phyloP scores from a whole-genome alignment of 2,797 vertebrate species.

The Apogon talboti region DNA sequence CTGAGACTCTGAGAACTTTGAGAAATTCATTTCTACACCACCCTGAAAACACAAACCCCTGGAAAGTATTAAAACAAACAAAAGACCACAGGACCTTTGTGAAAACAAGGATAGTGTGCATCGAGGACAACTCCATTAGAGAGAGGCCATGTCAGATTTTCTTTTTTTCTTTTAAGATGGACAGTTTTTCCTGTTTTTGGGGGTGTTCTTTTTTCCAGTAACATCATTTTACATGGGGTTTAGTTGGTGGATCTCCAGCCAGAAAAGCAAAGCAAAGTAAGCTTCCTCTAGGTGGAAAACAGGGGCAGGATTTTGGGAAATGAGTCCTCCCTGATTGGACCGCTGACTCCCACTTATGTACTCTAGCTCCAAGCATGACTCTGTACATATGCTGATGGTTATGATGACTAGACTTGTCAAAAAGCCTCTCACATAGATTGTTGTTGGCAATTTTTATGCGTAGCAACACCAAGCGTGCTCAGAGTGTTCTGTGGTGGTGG shows the following conservation, averaged over 20 bases:
- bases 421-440: constrained; percentile 48
- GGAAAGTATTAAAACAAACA: constrained; percentile 74
- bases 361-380: constrained; percentile 15
- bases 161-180: constrained; percentile 12
- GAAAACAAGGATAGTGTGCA: constrained; percentile 67
- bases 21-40: constrained; percentile 61
- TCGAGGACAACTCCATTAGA: constrained; percentile 54
- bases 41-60: constrained; percentile 66
- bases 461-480: constrained; percentile 51
- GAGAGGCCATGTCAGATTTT: constrained; percentile 33
- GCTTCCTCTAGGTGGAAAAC: constrained; percentile 32
- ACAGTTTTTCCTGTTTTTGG: constrained; percentile 15
- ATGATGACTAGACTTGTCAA: constrained; percentile 58
- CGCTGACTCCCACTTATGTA: constrained; percentile 30
- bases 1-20: constrained; percentile 30
- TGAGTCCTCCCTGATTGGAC: constrained; percentile 8
- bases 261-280: constrained; percentile 46
- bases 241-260: constrained; percentile 43
- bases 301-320: constrained; percentile 15
- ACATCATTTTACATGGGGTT: constrained; percentile 22
- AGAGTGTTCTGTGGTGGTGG: not conserved
- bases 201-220: not conserved
- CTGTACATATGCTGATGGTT: constrained; percentile 66
- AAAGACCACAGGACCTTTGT: constrained; percentile 55
- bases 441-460: constrained; percentile 56